Evolutionary conservation across 2,797 vertebrate species (phyloP), one percentile per base, ranked within the genome.

Genomic region (Brachymystax lenok): DNA sequence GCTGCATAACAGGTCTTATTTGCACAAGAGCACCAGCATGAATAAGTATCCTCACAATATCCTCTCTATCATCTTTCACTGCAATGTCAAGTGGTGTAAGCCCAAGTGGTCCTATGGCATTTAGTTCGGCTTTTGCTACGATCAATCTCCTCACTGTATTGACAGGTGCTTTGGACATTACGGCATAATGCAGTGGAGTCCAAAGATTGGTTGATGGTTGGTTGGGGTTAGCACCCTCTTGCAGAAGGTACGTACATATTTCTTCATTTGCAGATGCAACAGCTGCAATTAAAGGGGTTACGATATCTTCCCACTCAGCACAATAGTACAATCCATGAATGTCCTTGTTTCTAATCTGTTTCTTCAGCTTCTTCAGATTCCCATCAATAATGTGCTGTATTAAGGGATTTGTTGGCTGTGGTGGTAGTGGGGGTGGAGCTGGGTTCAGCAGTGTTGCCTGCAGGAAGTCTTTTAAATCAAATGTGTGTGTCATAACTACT

Each of bases 281-380:
- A 77, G 91, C 86, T 81, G 88, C 88, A 59, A 75, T 87, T 19
- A 88, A 70, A 21, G n/a, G 79, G 87, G 88, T 86, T 24, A 92
- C 70, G 14, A 56, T 28, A 79, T 88, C 87, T 0, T 74, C 17
- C 0, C 1, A 24, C 4, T 2, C 51, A n/a, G 0, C 66, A 72
- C 77, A 89, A 64, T 77, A n/a, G 74, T 90, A 90, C n/a, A 30
- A 0, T 1, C 0, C 5, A 82, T 93, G 79, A 19, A 88, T 77
- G 40, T 83, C 0, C 4, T 21, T 74, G 1, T 1, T 0, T 14
- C 3, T 74, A 0, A 90, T 33, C 13, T 70, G 7, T 0, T 69
- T 73, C 3, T 14, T 61, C n/a, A n/a, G n/a, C n/a, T n/a, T n/a
- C n/a, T n/a, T n/a, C n/a, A n/a, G n/a, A n/a, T n/a, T n/a, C n/a